phyloP scores from a whole-genome alignment of 2,888 invertebrate species.

The Epinotia demarniana region DNA sequence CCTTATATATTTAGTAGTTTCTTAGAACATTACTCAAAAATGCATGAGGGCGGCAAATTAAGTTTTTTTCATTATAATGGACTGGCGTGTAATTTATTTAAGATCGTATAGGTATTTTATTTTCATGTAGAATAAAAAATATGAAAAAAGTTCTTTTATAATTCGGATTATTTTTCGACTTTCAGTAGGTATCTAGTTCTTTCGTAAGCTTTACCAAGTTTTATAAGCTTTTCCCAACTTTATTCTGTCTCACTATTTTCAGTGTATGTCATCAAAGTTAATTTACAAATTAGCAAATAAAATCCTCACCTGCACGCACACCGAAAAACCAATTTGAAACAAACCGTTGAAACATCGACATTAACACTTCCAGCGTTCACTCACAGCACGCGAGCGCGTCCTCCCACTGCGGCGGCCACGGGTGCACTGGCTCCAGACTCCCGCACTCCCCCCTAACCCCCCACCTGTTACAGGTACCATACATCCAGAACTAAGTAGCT shows the following conservation, averaged over 20 bases:
- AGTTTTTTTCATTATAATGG: background rate
- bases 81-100: no score
- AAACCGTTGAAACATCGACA: constrained; percentile 39
- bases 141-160: no score
- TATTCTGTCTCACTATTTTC: background rate
- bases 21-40: background rate
- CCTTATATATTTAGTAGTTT: constrained; percentile 22
- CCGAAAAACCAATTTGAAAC: constrained; percentile 20
- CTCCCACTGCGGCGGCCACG: constrained; percentile 63
- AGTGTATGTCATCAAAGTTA: background rate
- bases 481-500: constrained; percentile 77
- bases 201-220: background rate
- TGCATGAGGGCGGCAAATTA: background rate
- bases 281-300: background rate
- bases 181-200: background rate
- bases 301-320: constrained; percentile 14
- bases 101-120: no score
- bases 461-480: constrained; percentile 80
- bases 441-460: constrained; percentile 59
- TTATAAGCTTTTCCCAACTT: background rate
- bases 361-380: constrained; percentile 36
- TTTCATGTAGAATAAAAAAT: no score
- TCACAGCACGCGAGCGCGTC: constrained; percentile 55
- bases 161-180: no score
- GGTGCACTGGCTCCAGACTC: constrained; percentile 71